A percentile compares a stretch with the other conserved stretches of the same genome.
Conservation (phyloP, 2,797 vertebrate species). For the Naso thynnoides region DNA sequence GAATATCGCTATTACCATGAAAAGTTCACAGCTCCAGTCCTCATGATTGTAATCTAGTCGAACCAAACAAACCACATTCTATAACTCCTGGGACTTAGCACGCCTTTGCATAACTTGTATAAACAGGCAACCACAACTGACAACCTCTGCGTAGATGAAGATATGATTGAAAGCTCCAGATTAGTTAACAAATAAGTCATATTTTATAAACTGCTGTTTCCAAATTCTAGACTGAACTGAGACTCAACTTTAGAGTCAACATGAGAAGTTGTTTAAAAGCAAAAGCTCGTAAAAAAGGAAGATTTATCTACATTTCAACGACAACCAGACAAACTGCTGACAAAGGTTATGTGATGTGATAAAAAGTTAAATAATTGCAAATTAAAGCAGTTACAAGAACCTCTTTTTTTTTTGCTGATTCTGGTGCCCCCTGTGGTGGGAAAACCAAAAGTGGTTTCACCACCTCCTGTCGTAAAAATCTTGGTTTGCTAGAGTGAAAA, state of each 20-base stretch:
- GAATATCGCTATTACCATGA: not conserved
- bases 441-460: no score
- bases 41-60: not conserved
- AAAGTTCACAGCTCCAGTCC: not conserved
- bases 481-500: no score
- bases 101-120: not conserved
- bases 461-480: no score
- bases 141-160: not conserved
- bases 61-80: not conserved
- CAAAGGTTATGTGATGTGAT: slow-evolving; percentile 6
- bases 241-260: not conserved
- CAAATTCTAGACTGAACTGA: not conserved
- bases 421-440: no score
- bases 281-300: not conserved
- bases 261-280: not conserved
- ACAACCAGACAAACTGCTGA: not conserved
- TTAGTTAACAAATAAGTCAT: not conserved
- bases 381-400: no score
- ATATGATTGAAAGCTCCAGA: not conserved
- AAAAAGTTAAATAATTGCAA: not conserved
- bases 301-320: not conserved
- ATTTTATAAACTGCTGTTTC: not conserved
- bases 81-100: not conserved
- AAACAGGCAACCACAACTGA: slow-evolving; percentile 5
- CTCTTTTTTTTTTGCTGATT: no score